Base-by-base conservation (phyloP, 2,888 invertebrate genomes). In the Octonoba sinensis region DNA sequence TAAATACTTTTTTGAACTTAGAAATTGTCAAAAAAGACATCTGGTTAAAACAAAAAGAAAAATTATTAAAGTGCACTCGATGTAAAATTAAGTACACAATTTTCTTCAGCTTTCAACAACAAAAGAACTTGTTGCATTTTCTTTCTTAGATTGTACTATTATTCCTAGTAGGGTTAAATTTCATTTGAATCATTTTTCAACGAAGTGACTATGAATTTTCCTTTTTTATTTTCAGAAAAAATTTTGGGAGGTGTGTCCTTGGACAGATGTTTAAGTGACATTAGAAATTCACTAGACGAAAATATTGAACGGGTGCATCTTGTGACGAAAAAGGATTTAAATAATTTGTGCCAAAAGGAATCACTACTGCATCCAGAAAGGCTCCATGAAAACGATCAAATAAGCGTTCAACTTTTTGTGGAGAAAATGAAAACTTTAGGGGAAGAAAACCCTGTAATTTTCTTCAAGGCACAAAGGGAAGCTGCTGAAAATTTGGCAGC, bases 331-430 rank as follows among this genome's bases (percentile, higher is more conserved):
- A 47, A 72, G 15, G 72, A 72, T 62, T 8, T 72, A 11, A 49
- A 18, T 3, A 72, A 62, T 20, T 62, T 72, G 27, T n/a, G n/a
- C n/a, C 27, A 20, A 36, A 60, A 49, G 15, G 62, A 47, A 11
- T 51, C 20, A 6, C 16, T 11, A 18, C 36, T 72, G 13, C 15
- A 24, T 22, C 13, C 36, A n/a, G 57, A 66, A 46, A 66, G 44
- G 27, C 15, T n/a, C 12, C 59, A 66, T 59, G 47, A n/a, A 11
- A 59, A 18, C 27, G 66, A 66, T 22, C 62, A 56, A 1, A 20
- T 66, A 0, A 75, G 75, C 54, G 59, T 66, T 6, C 36, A 46
- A 24, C 13, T 66, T 3, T 75, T 27, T n/a, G 47, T 66, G 47
- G 47, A 67, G 6, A 12, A 57, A 8, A 47, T 75, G 66, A 18